Evolutionary conservation across 2,888 invertebrate genomes (phyloP).

Genomic region (Chesias legatella): DNA sequence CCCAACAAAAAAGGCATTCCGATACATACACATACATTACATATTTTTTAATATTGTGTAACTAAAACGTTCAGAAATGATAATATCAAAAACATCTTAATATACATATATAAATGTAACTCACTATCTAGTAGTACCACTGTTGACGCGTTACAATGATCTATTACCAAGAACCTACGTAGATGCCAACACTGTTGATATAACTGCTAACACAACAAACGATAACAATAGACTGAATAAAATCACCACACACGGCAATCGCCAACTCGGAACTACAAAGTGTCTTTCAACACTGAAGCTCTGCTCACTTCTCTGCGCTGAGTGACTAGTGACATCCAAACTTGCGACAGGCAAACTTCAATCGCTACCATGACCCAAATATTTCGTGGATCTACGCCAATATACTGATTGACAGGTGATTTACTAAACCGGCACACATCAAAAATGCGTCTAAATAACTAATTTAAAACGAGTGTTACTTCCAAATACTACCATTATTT

Average conservation of each 20-base stretch:
- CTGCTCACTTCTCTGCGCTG: slow-evolving; percentile 46
- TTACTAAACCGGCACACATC: slow-evolving; percentile 19
- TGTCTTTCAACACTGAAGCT: slow-evolving; percentile 47
- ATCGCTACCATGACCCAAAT: slow-evolving; percentile 62
- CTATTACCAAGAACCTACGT: not conserved
- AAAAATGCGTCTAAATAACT: slow-evolving; percentile 12
- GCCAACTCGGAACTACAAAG: slow-evolving; percentile 56
- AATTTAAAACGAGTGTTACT: not conserved
- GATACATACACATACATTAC: no score
- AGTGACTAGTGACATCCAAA: slow-evolving; percentile 56
- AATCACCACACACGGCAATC: slow-evolving; percentile 34
- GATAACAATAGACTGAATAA: slow-evolving; percentile 31
- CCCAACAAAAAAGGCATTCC: no score
- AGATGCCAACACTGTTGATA: slow-evolving; percentile 17
- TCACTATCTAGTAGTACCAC: no score
- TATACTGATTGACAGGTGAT: slow-evolving; percentile 32
- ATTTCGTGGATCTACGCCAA: slow-evolving; percentile 52
- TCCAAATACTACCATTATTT: slow-evolving; percentile 6
- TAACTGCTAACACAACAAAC: slow-evolving; percentile 33
- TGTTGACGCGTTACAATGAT: slow-evolving; percentile 1
- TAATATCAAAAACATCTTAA: not conserved
- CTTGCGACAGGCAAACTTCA: slow-evolving; percentile 43
- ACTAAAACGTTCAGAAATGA: no score
- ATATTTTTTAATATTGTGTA: no score
- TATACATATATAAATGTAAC: no score